Percentiles rank a stretch among this genome's conserved stretches.
These are phyloP conservation scores for Erinaceus europaeus DNA, from an alignment of 2,113 vertebrate genomes.

Conservation along the genomic window DNA sequence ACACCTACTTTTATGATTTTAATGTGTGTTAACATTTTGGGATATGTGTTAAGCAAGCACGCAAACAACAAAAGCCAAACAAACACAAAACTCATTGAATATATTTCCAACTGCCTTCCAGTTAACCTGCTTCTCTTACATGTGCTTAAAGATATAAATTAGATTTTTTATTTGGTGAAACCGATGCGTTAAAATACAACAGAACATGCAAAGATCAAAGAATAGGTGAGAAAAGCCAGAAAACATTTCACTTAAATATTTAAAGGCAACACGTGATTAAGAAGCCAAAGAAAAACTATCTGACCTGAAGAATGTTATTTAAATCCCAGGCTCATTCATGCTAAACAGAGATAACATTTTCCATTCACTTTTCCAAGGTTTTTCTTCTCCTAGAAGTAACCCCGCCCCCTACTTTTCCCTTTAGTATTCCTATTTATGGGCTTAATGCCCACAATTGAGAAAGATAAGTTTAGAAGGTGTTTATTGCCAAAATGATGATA, in stretches of 20 bases:
- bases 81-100: background rate
- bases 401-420: background rate
- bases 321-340: slow-evolving; percentile 70
- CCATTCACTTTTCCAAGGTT: slow-evolving; percentile 70
- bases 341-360: slow-evolving; percentile 69
- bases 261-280: slow-evolving; percentile 6
- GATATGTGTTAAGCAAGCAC: background rate
- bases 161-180: slow-evolving; percentile 29
- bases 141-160: slow-evolving; percentile 24
- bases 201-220: slow-evolving; percentile 44
- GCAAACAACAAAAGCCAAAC: background rate
- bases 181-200: slow-evolving; percentile 35
- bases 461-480: background rate
- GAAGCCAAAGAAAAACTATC: slow-evolving; percentile 51
- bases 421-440: slow-evolving; percentile 53
- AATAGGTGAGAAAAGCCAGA: slow-evolving; percentile 1
- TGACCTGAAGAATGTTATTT: slow-evolving; percentile 55
- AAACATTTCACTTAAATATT: slow-evolving; percentile 53
- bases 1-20: background rate
- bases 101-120: background rate
- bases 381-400: slow-evolving; percentile 7
- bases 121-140: background rate
- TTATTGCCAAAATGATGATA: slow-evolving; percentile 36
- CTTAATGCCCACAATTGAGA: slow-evolving; percentile 34
- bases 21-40: background rate